A percentile compares a stretch with the other conserved stretches of the same genome.
Evolutionary conservation across 1,140 invertebrate genomes (phyloP).

Genomic region (Manduca sexta): DNA sequence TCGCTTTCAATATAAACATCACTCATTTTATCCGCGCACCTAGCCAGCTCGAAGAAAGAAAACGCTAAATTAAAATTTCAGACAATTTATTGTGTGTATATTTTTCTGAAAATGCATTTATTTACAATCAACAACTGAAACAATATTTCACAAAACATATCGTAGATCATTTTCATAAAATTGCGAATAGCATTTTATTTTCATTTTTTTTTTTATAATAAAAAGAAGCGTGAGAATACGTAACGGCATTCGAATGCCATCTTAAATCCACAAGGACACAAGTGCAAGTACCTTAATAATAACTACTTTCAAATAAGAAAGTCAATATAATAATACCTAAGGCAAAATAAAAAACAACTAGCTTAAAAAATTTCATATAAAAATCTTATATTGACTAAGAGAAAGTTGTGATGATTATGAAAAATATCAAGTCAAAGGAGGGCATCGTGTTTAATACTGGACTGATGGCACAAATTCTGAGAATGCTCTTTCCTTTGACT

Average conservation of each 20-base stretch:
- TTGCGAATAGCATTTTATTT: constrained; percentile 54
- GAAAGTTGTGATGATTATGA: constrained; percentile 70
- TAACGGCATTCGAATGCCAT: constrained; percentile 50
- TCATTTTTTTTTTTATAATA: constrained; percentile 40
- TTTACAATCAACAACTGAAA: constrained; percentile 67
- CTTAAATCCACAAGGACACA: constrained; percentile 72
- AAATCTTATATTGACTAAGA: constrained; percentile 71
- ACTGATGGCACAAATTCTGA: constrained; percentile 67
- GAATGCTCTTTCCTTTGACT: constrained; percentile 65
- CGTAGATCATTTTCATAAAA: constrained; percentile 39
- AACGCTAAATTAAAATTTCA: constrained; percentile 62
- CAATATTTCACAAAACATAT: constrained; percentile 65
- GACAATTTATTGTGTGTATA: constrained; percentile 71
- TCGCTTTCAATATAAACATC: background rate
- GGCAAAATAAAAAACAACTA: constrained; percentile 69
- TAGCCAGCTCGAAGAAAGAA: constrained; percentile 58
- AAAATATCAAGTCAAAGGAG: constrained; percentile 63
- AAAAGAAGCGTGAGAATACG: constrained; percentile 66
- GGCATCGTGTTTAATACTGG: constrained; percentile 67
- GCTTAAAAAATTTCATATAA: constrained; percentile 61
- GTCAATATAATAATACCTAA: constrained; percentile 65
- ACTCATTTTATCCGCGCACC: constrained; percentile 31
- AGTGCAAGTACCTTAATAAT: constrained; percentile 64
- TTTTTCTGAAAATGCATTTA: constrained; percentile 68
- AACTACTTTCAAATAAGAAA: constrained; percentile 68